These are phyloP conservation scores for Drosophila busckii DNA, from an alignment of 1,140 invertebrate species.

Conservation along the genomic window DNA sequence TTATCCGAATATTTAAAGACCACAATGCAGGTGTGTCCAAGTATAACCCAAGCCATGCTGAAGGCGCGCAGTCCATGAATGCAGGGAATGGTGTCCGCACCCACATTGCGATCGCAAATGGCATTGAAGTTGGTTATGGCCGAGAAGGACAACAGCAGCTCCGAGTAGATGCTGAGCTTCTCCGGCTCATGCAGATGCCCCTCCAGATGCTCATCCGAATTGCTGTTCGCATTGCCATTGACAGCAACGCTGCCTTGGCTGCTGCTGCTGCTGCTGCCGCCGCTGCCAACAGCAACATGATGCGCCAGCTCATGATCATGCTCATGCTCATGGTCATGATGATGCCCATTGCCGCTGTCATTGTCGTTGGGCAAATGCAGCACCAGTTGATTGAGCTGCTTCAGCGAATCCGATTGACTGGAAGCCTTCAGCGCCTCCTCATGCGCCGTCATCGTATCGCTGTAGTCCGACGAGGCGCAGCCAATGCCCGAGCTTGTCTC, in stretches of 20 bases:
- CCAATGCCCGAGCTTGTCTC: conserved; percentile 78
- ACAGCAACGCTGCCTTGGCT: background rate
- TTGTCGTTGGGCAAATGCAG: conserved; percentile 61
- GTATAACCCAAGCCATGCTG: conserved; percentile 95
- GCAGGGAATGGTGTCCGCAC: conserved; percentile 88
- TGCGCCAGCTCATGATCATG: conserved; percentile 37
- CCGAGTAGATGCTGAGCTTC: conserved; percentile 82
- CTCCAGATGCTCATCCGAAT: conserved; percentile 82
- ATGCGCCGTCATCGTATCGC: conserved; percentile 64
- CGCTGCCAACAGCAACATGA: background rate
- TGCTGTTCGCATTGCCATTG: conserved; percentile 80
- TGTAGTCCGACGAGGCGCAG: conserved; percentile 78
- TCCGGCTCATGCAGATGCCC: conserved; percentile 79
- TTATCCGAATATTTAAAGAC: conserved; percentile 92
- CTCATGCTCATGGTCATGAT: conserved; percentile 79
- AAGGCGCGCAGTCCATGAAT: conserved; percentile 90
- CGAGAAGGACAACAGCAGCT: conserved; percentile 89
- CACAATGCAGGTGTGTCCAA: conserved; percentile 92
- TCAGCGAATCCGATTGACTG: conserved; percentile 52
- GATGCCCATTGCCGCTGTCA: conserved; percentile 54
- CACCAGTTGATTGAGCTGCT: conserved; percentile 68
- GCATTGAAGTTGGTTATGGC: conserved; percentile 86
- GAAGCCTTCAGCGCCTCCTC: conserved; percentile 54
- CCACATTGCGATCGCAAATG: conserved; percentile 88
- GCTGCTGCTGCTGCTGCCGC: background rate